Evolutionary conservation across 2,888 invertebrate species (phyloP).

Genomic region (Papilio gigon): DNA sequence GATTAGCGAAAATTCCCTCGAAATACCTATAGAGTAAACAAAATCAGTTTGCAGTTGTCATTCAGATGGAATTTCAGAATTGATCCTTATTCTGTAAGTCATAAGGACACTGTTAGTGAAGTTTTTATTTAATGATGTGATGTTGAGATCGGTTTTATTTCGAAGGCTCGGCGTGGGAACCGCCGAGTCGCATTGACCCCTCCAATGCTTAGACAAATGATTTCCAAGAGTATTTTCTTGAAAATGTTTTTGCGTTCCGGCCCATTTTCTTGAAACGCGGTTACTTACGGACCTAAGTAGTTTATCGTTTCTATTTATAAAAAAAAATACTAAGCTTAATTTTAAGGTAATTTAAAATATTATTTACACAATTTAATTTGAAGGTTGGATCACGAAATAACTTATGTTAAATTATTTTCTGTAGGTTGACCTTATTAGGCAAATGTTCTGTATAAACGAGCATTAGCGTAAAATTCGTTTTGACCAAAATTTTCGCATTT

Average conservation of each 20-base stretch:
- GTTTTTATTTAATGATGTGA: conserved; percentile 31
- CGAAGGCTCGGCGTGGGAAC: conserved; percentile 75
- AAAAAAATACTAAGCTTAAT: background rate
- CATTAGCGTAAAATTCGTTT: no score
- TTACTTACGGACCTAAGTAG: conserved; percentile 36
- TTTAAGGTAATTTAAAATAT: conserved; percentile 34
- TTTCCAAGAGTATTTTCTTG: conserved; percentile 70
- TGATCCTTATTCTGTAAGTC: conserved; percentile 38
- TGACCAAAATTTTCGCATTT: no score
- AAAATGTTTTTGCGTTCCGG: conserved; percentile 62
- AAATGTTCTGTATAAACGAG: no score
- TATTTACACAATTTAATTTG: conserved; percentile 49
- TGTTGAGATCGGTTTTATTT: conserved; percentile 46
- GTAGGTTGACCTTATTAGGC: no score
- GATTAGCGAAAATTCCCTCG: conserved; percentile 76
- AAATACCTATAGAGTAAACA: conserved; percentile 67
- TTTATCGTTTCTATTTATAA: conserved; percentile 28
- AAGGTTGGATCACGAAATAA: background rate
- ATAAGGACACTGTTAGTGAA: conserved; percentile 49
- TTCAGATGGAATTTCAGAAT: conserved; percentile 13
- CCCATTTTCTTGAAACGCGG: conserved; percentile 46
- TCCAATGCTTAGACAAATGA: conserved; percentile 78
- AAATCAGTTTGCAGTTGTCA: conserved; percentile 45
- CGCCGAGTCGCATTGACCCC: conserved; percentile 74
- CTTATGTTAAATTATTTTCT: background rate